Conservation (phyloP, 2,797 vertebrate genomes). For the Tragelaphus oryx region DNA sequence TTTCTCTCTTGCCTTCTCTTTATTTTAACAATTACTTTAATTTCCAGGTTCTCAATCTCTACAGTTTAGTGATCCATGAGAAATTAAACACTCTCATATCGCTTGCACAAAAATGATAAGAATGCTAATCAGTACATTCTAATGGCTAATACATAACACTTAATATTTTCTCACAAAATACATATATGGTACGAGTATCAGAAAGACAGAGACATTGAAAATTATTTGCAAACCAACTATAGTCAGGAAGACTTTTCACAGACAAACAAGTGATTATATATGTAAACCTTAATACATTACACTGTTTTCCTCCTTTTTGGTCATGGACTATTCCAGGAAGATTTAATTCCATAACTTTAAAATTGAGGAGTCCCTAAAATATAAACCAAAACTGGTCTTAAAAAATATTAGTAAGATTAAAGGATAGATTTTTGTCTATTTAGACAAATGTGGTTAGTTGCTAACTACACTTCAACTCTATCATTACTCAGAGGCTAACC, state of each 20-base stretch:
- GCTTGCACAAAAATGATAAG: neutral
- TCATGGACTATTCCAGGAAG: slow-evolving; percentile 12
- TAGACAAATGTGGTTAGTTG: slow-evolving; percentile 31
- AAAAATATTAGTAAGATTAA: neutral
- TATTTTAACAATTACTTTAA: slow-evolving; percentile 40
- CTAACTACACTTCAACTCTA: neutral
- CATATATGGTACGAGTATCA: neutral
- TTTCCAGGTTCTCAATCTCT: neutral
- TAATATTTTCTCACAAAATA: slow-evolving; percentile 30
- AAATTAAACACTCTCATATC: neutral
- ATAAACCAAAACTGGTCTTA: slow-evolving; percentile 14
- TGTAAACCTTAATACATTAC: neutral
- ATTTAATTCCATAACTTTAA: slow-evolving; percentile 16
- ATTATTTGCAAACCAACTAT: slow-evolving; percentile 15
- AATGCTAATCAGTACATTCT: neutral
- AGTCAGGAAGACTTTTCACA: slow-evolving; percentile 25
- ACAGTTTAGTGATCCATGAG: neutral
- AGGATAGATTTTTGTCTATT: neutral
- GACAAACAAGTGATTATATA: neutral
- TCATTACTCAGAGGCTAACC: neutral
- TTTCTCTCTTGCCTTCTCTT: neutral
- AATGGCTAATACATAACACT: neutral
- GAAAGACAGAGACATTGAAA: slow-evolving; percentile 29
- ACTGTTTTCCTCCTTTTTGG: neutral
- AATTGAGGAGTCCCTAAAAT: slow-evolving; percentile 3